Percentiles rank a stretch among this genome's conserved stretches.
These are phyloP conservation scores for Nymphalis polychloros DNA, from an alignment of 2,888 invertebrate species.

Conservation along the genomic window DNA sequence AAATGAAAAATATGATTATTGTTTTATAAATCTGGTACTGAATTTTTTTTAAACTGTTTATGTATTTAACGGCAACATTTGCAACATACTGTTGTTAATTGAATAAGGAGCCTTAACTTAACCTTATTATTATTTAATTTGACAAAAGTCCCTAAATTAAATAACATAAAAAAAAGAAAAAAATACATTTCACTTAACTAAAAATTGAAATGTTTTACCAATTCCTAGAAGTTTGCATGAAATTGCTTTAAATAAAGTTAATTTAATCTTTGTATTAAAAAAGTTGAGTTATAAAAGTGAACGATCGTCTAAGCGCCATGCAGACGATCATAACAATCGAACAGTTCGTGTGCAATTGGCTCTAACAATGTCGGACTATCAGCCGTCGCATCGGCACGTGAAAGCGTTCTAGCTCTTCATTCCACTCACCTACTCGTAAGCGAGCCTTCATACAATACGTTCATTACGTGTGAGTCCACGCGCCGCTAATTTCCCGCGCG, in stretches of 20 bases:
- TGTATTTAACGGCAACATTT: not conserved
- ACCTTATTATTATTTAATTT: no score
- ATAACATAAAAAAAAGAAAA: no score
- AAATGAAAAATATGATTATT: not conserved
- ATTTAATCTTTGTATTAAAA: no score
- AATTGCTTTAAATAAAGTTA: no score
- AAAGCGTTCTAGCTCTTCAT: slow-evolving; percentile 22
- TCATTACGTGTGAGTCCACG: slow-evolving; percentile 44
- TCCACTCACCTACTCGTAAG: slow-evolving; percentile 30
- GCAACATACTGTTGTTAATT: no score
- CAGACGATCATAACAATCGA: not conserved
- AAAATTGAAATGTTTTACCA: no score
- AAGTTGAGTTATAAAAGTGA: not conserved
- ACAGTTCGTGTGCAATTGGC: not conserved
- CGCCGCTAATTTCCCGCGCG: slow-evolving; percentile 51
- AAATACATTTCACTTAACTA: no score
- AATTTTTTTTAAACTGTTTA: not conserved
- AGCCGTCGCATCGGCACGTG: slow-evolving; percentile 20
- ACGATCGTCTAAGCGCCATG: not conserved
- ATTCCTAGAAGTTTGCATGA: no score
- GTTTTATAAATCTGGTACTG: not conserved
- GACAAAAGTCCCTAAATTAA: not conserved
- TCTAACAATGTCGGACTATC: not conserved
- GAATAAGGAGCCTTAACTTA: not conserved
- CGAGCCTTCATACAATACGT: slow-evolving; percentile 41